A percentile compares a stretch with the other conserved stretches of the same genome.
phyloP scores from a whole-genome alignment of 2,797 vertebrate genomes.

The Tapirus indicus region DNA sequence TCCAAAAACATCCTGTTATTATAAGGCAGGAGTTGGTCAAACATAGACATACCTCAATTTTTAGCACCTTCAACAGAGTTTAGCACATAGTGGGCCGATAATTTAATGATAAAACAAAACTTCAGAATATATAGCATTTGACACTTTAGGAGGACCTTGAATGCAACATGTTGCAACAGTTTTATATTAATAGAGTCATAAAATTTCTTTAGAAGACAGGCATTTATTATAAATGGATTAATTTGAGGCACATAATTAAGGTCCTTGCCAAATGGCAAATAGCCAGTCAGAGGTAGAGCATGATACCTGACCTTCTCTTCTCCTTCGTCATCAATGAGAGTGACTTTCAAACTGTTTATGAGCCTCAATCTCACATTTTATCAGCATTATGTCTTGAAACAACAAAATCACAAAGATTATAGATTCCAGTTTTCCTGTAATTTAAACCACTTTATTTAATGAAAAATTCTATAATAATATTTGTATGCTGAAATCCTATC shows the following conservation, averaged over 20 bases:
- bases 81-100: background rate
- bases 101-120: conserved; percentile 24
- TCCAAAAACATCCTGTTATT: background rate
- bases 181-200: conserved; percentile 69
- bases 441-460: conserved; percentile 8
- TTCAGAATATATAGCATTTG: conserved; percentile 9
- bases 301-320: conserved; percentile 68
- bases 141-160: conserved; percentile 29
- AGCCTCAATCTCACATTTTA: background rate
- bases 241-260: conserved; percentile 66
- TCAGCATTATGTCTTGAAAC: background rate
- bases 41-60: background rate
- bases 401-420: background rate
- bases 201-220: conserved; percentile 65
- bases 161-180: conserved; percentile 13
- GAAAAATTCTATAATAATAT: background rate
- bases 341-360: conserved; percentile 8
- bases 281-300: background rate
- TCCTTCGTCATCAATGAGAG: background rate
- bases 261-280: conserved; percentile 68
- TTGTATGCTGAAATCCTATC: conserved; percentile 6
- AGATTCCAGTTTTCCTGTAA: background rate
- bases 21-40: background rate
- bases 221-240: conserved; percentile 72
- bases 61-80: background rate